Base-by-base conservation (phyloP, 1,140 invertebrate species). In the Trachymyrmex septentrionalis region DNA sequence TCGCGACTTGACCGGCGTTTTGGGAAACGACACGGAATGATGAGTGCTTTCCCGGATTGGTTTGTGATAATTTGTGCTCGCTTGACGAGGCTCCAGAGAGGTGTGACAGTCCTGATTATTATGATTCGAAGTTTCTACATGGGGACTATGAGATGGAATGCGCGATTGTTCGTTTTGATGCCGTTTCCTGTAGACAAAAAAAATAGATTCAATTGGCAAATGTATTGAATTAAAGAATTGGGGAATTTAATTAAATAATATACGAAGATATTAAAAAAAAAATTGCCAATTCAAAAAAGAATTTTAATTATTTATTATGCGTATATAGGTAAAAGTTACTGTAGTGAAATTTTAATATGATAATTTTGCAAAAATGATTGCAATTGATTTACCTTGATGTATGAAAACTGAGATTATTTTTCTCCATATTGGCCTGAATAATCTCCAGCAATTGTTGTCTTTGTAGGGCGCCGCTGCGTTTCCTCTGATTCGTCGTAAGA, bases 371-470 rank as follows among this genome's bases (percentile, higher is more conserved):
- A 34, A 30, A 55, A 0, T 34, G n/a, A 27, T 48, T 14, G 44
- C 27, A 27, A 77, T 57, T 19, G 50, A 85, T 93, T 95, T 95
- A 97, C 97, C 97, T 97, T 94, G 96, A 96, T 93, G 97, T 96
- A 96, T 97, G 97, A 96, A 97, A 97, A 96, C 97, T 97, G 95
- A 97, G 95, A 94, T 98, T 98, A 95, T 98, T 98, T 95, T 98
- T 98, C 94, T 98, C 98, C 98, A 98, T 98, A 94, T 98, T 98
- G 81, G 98, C 97, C 94, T 98, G 97, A 91, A 98, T 97, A 89
- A 98, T 97, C 95, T 98, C 97, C 77, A 98, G 96, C 87, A 98
- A 96, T 95, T 98, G 97, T 92, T 98, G 97, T 88, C 97, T 96
- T 92, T 98, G 98, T 87, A 98, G 95, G 82, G 97, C 97, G 81